A percentile compares a stretch with the other conserved stretches of the same genome.
These are phyloP conservation scores for Centropus unirufus DNA, from an alignment of 2,113 vertebrate species.

Conservation along the genomic window DNA sequence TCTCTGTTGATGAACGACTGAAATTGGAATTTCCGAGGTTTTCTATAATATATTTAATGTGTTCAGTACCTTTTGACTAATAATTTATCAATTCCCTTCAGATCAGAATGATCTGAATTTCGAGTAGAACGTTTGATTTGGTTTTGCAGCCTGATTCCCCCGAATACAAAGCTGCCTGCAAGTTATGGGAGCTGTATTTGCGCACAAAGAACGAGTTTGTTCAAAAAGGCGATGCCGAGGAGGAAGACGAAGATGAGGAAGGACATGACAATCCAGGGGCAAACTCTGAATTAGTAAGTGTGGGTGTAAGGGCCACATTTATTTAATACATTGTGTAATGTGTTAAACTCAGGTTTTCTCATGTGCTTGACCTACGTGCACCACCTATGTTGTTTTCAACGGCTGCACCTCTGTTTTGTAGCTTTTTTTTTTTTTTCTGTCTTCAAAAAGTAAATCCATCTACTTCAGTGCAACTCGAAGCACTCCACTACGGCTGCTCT, in stretches of 20 bases:
- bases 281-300: constrained; percentile 89
- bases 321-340: neutral
- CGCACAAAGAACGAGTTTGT: constrained; percentile 97
- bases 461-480: neutral
- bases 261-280: constrained; percentile 85
- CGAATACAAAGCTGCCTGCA: constrained; percentile 95
- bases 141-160: constrained; percentile 87
- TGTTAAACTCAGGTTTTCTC: neutral
- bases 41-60: neutral
- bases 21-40: neutral
- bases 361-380: neutral
- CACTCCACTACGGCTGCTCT: neutral
- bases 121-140: neutral
- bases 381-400: neutral
- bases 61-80: neutral
- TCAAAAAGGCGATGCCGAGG: constrained; percentile 93
- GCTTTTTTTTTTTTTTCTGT: neutral
- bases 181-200: constrained; percentile 96
- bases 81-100: neutral
- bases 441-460: neutral
- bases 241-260: constrained; percentile 93
- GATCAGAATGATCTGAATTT: neutral
- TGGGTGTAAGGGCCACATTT: neutral
- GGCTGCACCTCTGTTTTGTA: neutral
- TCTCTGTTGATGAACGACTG: neutral